These are phyloP conservation scores for Poeciliopsis prolifica DNA, from an alignment of 2,113 vertebrate species.

Conservation along the genomic window DNA sequence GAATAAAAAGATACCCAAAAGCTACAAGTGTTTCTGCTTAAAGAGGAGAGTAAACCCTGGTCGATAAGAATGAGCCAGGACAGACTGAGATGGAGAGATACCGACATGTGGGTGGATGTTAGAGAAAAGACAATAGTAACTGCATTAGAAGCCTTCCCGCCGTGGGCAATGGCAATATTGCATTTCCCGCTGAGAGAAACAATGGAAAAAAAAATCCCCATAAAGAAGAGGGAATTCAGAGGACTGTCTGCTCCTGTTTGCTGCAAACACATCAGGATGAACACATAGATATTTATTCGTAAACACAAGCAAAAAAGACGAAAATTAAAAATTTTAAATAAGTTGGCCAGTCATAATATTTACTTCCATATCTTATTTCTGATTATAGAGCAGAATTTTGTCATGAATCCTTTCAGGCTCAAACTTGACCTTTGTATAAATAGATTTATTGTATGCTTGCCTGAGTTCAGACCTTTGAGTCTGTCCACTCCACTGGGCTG, in stretches of 20 bases:
- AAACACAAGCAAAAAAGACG: not conserved
- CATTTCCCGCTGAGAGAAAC: constrained; percentile 70
- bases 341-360: no score
- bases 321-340: not conserved
- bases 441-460: not conserved
- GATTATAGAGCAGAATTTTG: not conserved
- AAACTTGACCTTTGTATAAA: not conserved
- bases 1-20: constrained; percentile 31
- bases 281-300: not conserved
- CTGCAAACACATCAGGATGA: constrained; percentile 15
- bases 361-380: not conserved
- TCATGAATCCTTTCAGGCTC: not conserved
- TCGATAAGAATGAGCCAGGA: constrained; percentile 60
- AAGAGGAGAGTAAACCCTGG: constrained; percentile 43
- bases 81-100: constrained; percentile 64
- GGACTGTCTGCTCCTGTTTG: constrained; percentile 35
- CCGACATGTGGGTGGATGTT: constrained; percentile 67
- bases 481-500: not conserved
- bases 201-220: constrained; percentile 31
- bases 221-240: constrained; percentile 38
- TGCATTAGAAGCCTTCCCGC: constrained; percentile 59
- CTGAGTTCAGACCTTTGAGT: not conserved
- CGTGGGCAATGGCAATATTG: constrained; percentile 62
- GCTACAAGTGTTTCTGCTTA: constrained; percentile 39
- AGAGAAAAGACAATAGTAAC: constrained; percentile 75